Conservation (phyloP, 2,113 vertebrate species). For the Tachuris rubrigastra region DNA sequence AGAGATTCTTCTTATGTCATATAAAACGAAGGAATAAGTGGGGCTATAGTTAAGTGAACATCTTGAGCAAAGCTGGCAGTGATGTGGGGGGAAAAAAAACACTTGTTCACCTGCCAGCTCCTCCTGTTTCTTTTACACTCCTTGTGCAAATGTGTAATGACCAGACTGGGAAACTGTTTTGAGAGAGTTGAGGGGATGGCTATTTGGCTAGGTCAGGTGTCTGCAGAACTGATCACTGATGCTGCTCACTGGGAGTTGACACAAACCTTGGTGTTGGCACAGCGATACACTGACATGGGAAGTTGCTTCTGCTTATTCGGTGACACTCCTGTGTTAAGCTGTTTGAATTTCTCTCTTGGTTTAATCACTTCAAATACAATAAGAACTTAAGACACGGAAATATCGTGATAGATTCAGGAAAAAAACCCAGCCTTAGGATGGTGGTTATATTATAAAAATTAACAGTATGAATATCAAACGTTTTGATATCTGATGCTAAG, state of each 20-base stretch:
- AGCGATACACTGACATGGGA: fast-evolving
- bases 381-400: background rate
- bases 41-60: background rate
- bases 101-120: background rate
- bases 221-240: background rate
- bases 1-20: background rate
- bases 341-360: background rate
- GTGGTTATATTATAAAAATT: background rate
- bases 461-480: background rate
- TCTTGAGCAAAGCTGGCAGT: background rate
- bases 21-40: background rate
- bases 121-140: background rate
- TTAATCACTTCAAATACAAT: background rate
- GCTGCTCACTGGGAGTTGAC: background rate
- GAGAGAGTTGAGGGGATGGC: background rate
- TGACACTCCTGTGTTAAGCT: background rate
- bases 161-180: background rate
- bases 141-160: background rate
- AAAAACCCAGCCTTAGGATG: background rate
- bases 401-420: background rate
- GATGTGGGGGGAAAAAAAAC: background rate
- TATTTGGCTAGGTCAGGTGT: background rate
- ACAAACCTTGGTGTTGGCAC: background rate
- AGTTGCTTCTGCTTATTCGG: background rate
- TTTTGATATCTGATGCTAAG: background rate